Conservation (phyloP, 2,888 invertebrate species). For the Chouioia cunea region DNA sequence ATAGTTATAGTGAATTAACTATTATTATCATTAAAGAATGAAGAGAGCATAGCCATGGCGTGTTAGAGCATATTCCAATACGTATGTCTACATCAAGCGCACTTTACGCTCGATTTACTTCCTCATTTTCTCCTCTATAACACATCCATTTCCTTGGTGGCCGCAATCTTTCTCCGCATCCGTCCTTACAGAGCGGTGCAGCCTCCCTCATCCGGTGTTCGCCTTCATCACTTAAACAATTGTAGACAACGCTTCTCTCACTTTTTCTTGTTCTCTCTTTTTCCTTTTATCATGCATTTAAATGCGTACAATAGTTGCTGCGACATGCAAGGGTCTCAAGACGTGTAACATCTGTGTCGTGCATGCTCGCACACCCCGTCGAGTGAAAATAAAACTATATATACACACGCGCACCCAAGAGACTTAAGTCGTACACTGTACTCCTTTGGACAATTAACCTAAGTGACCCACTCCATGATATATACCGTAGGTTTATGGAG, state of each 20-base stretch:
- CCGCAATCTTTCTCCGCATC: background rate
- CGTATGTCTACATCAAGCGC: background rate
- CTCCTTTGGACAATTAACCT: constrained; percentile 9
- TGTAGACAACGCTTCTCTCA: background rate
- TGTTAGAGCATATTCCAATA: background rate
- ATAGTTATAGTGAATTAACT: no score
- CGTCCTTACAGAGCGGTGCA: no score
- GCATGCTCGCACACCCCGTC: background rate
- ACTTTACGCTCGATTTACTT: constrained; percentile 4
- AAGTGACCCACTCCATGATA: background rate
- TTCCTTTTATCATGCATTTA: constrained; percentile 1
- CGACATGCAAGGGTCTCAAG: background rate
- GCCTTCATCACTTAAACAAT: no score
- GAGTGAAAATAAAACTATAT: background rate
- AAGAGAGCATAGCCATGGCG: background rate
- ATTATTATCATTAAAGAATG: no score
- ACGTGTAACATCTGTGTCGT: background rate
- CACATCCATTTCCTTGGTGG: constrained; percentile 28
- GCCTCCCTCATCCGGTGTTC: no score
- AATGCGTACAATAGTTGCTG: background rate
- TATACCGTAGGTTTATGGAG: background rate
- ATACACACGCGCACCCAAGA: no score
- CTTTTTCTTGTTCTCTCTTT: background rate
- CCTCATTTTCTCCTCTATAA: constrained; percentile 30
- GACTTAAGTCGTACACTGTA: no score